phyloP scores from a whole-genome alignment of 1,140 invertebrate genomes.

The Drosophila nigromelanica region DNA sequence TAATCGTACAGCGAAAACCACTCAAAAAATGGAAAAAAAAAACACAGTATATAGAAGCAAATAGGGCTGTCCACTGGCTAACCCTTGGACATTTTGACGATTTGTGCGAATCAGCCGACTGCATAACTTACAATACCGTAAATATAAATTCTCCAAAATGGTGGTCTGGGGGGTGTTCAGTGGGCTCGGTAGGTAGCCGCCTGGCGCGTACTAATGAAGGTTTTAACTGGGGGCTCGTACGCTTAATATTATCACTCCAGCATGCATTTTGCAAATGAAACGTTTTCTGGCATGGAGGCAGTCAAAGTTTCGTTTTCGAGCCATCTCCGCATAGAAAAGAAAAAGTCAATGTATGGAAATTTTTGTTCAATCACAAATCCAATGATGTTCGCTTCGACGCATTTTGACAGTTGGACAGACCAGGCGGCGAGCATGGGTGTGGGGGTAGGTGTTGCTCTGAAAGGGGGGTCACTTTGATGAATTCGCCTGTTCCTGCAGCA shows the following conservation, averaged over 20 bases:
- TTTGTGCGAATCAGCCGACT: constrained; percentile 79
- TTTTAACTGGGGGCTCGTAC: constrained; percentile 26
- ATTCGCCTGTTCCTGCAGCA: constrained; percentile 53
- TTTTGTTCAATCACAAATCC: constrained; percentile 83
- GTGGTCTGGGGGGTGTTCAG: background rate
- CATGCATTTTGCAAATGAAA: constrained; percentile 78
- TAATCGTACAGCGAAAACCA: constrained; percentile 79
- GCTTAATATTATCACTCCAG: constrained; percentile 75
- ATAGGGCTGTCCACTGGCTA: constrained; percentile 21
- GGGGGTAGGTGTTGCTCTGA: background rate
- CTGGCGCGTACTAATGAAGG: constrained; percentile 64
- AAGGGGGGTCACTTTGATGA: constrained; percentile 63
- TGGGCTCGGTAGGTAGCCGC: too few species aligned
- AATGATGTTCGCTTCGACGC: constrained; percentile 83
- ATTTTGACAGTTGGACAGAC: constrained; percentile 80
- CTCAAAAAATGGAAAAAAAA: constrained; percentile 41
- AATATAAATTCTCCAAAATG: constrained; percentile 68
- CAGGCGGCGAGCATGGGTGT: background rate
- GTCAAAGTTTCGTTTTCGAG: background rate
- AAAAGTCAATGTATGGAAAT: constrained; percentile 80
- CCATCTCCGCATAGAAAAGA: background rate
- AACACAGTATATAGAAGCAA: too few species aligned
- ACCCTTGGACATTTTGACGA: constrained; percentile 49
- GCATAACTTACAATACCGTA: constrained; percentile 83
- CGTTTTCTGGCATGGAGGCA: background rate